Conservation (phyloP, 2,888 invertebrate species). For the Hyppa rectilinea region DNA sequence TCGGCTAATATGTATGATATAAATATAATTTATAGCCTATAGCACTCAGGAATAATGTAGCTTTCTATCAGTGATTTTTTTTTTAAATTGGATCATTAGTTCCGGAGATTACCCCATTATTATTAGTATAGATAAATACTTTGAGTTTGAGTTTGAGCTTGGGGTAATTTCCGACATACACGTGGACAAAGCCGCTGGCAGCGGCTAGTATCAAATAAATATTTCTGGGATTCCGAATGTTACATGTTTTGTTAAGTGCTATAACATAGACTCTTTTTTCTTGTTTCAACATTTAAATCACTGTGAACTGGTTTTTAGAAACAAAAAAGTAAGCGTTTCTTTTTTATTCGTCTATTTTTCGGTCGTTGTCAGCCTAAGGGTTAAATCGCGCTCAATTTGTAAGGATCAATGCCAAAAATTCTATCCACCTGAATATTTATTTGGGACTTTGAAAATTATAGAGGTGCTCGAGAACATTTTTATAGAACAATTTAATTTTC, state of each 20-base stretch:
- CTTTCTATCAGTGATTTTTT: too few species aligned
- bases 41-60: too few species aligned
- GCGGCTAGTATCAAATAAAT: too few species aligned
- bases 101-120: too few species aligned
- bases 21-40: too few species aligned
- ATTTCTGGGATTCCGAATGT: neutral
- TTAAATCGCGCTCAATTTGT: constrained; percentile 42
- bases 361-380: constrained; percentile 6
- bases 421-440: constrained; percentile 37
- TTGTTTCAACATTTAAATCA: neutral
- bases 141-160: too few species aligned
- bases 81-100: too few species aligned
- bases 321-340: neutral
- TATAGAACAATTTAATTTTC: constrained; percentile 33
- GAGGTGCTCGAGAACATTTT: constrained; percentile 10
- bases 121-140: too few species aligned
- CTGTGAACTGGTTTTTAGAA: neutral
- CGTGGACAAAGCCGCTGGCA: too few species aligned
- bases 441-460: constrained; percentile 22
- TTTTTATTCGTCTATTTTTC: constrained; percentile 17
- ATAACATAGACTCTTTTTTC: neutral
- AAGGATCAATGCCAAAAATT: constrained; percentile 52
- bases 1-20: too few species aligned
- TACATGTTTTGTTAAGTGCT: neutral
- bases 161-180: too few species aligned